Percentiles rank a stretch among this genome's conserved stretches.
phyloP scores from a whole-genome alignment of 1,140 invertebrate genomes.

The Drosophila ambigua region DNA sequence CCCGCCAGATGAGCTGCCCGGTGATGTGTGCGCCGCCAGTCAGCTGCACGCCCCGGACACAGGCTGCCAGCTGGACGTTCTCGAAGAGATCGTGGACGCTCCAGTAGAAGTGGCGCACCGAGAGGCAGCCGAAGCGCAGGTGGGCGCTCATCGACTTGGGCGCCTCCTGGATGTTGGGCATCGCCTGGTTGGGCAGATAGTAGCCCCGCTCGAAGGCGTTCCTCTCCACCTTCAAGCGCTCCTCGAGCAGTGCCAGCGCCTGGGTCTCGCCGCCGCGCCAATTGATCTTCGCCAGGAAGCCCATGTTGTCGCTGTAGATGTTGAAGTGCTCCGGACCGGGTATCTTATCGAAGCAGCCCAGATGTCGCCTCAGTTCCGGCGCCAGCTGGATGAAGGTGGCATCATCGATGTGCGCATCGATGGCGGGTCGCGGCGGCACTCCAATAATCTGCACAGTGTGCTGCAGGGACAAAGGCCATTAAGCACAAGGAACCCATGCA shows the following conservation, averaged over 20 bases:
- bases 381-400: slow-evolving; percentile 85
- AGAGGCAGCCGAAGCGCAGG: slow-evolving; percentile 88
- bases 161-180: slow-evolving; percentile 88
- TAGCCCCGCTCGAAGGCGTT: slow-evolving; percentile 86
- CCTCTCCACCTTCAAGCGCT: slow-evolving; percentile 86
- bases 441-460: slow-evolving; percentile 87
- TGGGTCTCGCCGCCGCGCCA: slow-evolving; percentile 89
- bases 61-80: slow-evolving; percentile 85
- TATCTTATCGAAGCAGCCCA: slow-evolving; percentile 84
- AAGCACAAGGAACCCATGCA: too few relatives aligned
- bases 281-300: slow-evolving; percentile 71
- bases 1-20: slow-evolving; percentile 90
- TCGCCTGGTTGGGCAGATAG: slow-evolving; percentile 88
- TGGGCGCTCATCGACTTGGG: slow-evolving; percentile 89
- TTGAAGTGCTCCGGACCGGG: slow-evolving; percentile 87
- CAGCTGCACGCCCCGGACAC: slow-evolving; percentile 58
- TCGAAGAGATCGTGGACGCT: slow-evolving; percentile 87
- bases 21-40: slow-evolving; percentile 84
- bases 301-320: slow-evolving; percentile 84
- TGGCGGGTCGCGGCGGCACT: slow-evolving; percentile 86
- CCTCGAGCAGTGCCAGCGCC: slow-evolving; percentile 86
- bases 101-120: slow-evolving; percentile 88
- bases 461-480: slow-evolving; percentile 59
- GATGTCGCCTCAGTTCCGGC: slow-evolving; percentile 81
- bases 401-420: slow-evolving; percentile 84